A percentile compares a stretch with the other conserved stretches of the same genome.
Evolutionary conservation across 2,797 vertebrate genomes (phyloP).

Genomic region (Nannoperca australis): DNA sequence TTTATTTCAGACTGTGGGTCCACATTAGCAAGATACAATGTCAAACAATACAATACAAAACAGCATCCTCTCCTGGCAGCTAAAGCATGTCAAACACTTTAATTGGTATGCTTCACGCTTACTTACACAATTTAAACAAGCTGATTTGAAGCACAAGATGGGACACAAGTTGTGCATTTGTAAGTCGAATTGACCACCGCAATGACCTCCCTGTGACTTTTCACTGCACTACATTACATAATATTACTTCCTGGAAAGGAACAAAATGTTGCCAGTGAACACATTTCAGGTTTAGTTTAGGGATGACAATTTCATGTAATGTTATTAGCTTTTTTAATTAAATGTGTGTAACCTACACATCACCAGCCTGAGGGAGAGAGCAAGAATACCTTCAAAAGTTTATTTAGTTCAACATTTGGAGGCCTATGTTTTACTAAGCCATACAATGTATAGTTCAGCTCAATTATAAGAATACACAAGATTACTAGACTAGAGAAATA

Average conservation of each 20-base stretch:
- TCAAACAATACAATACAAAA: neutral
- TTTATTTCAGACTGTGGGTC: neutral
- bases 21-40: neutral
- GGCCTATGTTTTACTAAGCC: neutral
- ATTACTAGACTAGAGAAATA: neutral
- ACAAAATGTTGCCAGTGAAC: neutral
- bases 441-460: neutral
- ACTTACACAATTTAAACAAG: neutral
- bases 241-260: neutral
- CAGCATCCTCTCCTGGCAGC: too few relatives aligned
- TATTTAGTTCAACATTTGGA: neutral
- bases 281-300: constrained; percentile 19
- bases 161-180: neutral
- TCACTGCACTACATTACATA: neutral
- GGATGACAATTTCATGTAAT: neutral
- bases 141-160: constrained; percentile 16
- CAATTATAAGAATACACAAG: neutral
- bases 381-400: neutral
- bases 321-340: neutral
- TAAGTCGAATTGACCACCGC: neutral
- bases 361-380: neutral
- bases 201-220: neutral
- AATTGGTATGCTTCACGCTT: neutral
- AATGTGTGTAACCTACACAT: neutral
- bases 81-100: neutral